Conservation (phyloP, 64 coral and sea anemone genomes). For the Exaiptasia diaphana region DNA sequence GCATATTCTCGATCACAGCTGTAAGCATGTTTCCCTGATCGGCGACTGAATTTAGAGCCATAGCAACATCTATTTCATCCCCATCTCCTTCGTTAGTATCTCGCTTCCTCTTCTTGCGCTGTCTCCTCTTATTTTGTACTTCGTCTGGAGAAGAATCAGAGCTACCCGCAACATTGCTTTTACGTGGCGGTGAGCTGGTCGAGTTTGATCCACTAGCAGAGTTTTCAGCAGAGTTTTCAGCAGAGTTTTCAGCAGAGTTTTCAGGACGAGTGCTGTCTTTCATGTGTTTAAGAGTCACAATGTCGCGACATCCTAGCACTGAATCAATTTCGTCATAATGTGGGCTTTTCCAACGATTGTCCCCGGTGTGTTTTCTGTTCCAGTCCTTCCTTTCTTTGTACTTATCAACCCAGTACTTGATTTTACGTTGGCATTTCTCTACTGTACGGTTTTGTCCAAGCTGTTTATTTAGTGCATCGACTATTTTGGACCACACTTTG, state of each 20-base stretch:
- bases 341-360: constrained; percentile 39
- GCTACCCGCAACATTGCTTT: background rate
- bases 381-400: constrained; percentile 56
- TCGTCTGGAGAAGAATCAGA: constrained; percentile 4
- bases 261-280: constrained; percentile 17
- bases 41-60: too few species aligned
- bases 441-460: constrained; percentile 29
- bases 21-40: too few species aligned
- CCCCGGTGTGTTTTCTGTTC: constrained; percentile 50
- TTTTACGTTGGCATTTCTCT: constrained; percentile 58
- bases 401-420: constrained; percentile 52
- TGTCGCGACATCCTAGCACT: constrained; percentile 26
- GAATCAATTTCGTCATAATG: constrained; percentile 47
- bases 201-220: background rate
- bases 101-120: constrained; percentile 54
- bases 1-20: too few species aligned
- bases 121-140: constrained; percentile 23
- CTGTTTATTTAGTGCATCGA: constrained; percentile 41
- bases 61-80: constrained; percentile 28
- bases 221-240: background rate
- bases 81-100: constrained; percentile 23
- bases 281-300: background rate
- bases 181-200: background rate
- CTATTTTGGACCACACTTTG: constrained; percentile 49
- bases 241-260: background rate